Evolutionary conservation across 2,113 vertebrate species (phyloP).

Genomic region (Vidua chalybeata): DNA sequence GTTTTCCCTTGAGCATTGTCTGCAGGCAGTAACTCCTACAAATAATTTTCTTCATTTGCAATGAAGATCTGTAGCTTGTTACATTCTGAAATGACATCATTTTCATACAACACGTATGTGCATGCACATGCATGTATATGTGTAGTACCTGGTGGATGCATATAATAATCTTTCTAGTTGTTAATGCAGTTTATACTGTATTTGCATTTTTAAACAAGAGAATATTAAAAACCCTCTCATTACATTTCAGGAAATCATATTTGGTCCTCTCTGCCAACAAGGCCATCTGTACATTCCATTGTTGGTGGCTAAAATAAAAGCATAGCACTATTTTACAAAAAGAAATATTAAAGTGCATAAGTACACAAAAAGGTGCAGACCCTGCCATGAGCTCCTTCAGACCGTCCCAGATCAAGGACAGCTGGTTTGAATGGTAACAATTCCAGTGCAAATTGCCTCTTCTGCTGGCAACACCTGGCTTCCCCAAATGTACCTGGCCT

Average conservation of each 20-base stretch:
- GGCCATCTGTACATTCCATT: conserved; percentile 51
- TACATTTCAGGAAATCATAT: conserved; percentile 52
- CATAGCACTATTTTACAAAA: conserved; percentile 30
- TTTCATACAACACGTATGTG: conserved; percentile 28
- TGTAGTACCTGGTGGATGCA: conserved; percentile 33
- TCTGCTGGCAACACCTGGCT: conserved; percentile 46
- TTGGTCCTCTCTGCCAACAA: conserved; percentile 72
- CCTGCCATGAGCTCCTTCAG: neutral
- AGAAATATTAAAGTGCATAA: conserved; percentile 79
- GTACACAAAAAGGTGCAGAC: conserved; percentile 60
- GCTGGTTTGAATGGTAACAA: conserved; percentile 55
- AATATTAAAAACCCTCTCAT: conserved; percentile 44
- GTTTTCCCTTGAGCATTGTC: neutral
- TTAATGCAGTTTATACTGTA: neutral
- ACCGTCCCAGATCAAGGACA: neutral
- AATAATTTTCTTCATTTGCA: neutral
- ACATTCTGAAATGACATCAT: neutral
- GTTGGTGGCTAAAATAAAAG: conserved; percentile 47
- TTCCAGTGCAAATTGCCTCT: conserved; percentile 74
- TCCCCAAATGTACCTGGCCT: neutral
- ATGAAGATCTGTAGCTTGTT: neutral
- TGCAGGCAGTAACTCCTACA: neutral
- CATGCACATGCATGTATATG: conserved; percentile 46
- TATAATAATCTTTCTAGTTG: neutral
- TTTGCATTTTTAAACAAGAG: conserved; percentile 46